Evolutionary conservation across 2,888 invertebrate species (phyloP).

Genomic region (Phytoseiulus persimilis): DNA sequence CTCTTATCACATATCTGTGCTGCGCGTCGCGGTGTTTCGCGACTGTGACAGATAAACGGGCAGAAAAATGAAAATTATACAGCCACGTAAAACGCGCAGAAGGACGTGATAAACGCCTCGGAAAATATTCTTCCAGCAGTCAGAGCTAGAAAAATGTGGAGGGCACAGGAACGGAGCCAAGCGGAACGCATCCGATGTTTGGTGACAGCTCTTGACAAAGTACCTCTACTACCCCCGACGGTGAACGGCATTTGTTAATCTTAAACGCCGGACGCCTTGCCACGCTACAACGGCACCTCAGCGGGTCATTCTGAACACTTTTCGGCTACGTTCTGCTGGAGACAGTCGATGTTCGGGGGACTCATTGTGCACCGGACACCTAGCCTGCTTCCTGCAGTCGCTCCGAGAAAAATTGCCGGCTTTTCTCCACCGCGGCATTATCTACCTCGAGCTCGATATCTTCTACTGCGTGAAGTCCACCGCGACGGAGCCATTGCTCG

Average conservation of each 20-base stretch:
- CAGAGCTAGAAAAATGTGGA: neutral
- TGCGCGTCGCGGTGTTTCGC: neutral
- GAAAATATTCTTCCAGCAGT: neutral
- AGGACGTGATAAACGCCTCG: neutral
- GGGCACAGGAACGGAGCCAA: neutral
- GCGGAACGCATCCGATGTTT: neutral
- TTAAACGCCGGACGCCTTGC: neutral
- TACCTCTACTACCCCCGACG: neutral
- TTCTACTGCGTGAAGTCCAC: neutral
- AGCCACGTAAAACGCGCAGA: neutral
- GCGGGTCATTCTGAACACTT: neutral
- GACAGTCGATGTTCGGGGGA: neutral
- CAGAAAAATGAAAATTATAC: neutral
- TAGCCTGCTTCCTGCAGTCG: neutral
- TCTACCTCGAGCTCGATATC: neutral
- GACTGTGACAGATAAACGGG: neutral
- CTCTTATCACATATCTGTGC: neutral
- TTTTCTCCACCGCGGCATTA: neutral
- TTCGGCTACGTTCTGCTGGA: neutral
- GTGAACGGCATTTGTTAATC: neutral
- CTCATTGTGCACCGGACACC: neutral
- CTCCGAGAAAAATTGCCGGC: neutral
- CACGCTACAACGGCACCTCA: neutral
- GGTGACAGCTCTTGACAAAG: constrained; percentile 5
- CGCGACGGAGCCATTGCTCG: neutral